Evolutionary conservation across 2,888 invertebrate species (phyloP).

Genomic region (Blera fallax): DNA sequence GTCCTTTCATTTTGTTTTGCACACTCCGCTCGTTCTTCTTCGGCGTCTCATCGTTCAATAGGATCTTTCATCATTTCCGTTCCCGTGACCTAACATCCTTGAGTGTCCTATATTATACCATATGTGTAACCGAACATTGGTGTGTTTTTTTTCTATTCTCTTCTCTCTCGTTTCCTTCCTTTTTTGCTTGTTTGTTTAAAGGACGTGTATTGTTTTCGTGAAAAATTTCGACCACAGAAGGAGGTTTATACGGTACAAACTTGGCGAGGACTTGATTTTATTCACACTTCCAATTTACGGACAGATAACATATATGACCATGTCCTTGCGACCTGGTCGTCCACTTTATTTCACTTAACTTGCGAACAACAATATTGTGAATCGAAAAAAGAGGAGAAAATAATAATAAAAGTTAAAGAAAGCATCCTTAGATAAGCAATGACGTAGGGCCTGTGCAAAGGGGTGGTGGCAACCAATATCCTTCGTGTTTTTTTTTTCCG

Average conservation of each 20-base stretch:
- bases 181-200: neutral
- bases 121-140: conserved; percentile 38
- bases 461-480: neutral
- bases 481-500: neutral
- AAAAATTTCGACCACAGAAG: neutral
- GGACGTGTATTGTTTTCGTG: neutral
- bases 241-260: too few relatives aligned
- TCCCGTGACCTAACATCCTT: conserved; percentile 41
- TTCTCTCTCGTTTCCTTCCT: too few relatives aligned
- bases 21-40: too few relatives aligned
- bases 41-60: neutral
- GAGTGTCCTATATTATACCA: conserved; percentile 4
- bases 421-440: conserved; percentile 42
- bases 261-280: too few relatives aligned
- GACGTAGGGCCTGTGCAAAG: conserved; percentile 11
- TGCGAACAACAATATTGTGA: conserved; percentile 37
- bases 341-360: conserved; percentile 20
- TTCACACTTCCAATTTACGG: neutral
- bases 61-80: conserved; percentile 45
- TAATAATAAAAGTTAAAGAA: conserved; percentile 42
- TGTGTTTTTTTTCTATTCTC: too few relatives aligned
- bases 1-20: conserved; percentile 15
- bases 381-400: conserved; percentile 6
- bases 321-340: neutral
- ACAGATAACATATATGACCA: neutral